Conservation (phyloP, 2,113 vertebrate genomes). For the Baryphthengus martii region DNA sequence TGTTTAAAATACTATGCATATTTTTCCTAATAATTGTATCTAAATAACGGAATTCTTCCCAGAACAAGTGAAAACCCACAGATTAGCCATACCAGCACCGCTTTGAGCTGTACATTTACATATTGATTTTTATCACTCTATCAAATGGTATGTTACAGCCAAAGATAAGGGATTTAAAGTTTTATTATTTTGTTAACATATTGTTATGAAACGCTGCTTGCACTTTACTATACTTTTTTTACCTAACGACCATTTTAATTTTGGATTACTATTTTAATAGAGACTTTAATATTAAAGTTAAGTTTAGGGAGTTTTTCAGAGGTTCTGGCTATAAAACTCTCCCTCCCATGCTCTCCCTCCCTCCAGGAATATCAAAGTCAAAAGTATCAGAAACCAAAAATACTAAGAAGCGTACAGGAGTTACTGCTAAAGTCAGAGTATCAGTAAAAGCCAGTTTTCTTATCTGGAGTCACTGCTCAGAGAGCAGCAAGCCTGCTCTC, state of each 20-base stretch:
- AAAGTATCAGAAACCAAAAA: not conserved
- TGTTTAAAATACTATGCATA: not conserved
- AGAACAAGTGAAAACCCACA: not conserved
- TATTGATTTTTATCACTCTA: not conserved
- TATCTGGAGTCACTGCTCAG: not conserved
- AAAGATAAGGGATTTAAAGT: not conserved
- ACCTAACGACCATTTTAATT: not conserved
- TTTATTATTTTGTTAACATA: not conserved
- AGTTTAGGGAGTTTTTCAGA: not conserved
- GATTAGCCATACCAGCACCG: not conserved
- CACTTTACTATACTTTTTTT: not conserved
- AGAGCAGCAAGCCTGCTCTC: not conserved
- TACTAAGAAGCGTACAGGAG: not conserved
- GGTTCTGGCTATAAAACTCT: not conserved
- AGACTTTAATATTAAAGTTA: not conserved
- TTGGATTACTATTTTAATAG: not conserved
- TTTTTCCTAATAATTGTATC: not conserved
- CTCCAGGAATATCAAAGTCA: not conserved
- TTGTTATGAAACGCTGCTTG: not conserved
- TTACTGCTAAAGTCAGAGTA: not conserved
- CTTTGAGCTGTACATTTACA: not conserved
- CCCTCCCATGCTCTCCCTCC: rapidly evolving
- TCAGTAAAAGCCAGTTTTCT: not conserved
- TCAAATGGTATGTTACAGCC: not conserved
- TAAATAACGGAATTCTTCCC: not conserved